Evolutionary conservation across 2,113 vertebrate genomes (phyloP).

Genomic region (Xiphophorus maculatus): DNA sequence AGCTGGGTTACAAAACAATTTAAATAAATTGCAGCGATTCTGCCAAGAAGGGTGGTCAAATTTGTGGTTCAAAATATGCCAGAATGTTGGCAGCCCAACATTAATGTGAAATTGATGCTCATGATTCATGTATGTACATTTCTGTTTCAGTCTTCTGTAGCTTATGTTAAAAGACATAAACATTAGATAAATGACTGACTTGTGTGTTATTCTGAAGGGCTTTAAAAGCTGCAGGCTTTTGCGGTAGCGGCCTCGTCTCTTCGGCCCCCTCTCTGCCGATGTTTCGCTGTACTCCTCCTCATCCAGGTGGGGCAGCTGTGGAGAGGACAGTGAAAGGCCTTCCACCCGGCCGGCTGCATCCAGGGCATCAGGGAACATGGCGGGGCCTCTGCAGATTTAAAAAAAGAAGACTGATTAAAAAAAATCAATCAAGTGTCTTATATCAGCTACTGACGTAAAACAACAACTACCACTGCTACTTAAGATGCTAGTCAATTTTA

Average conservation of each 20-base stretch:
- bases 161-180: constrained; percentile 10
- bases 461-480: not conserved
- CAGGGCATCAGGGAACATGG: constrained; percentile 77
- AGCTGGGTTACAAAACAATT: too few species aligned
- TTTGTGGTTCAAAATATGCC: too few species aligned
- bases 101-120: not conserved
- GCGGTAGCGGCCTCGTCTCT: constrained; percentile 76
- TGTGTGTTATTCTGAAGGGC: constrained; percentile 83
- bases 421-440: too few species aligned
- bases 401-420: not conserved
- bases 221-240: constrained; percentile 83
- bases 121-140: not conserved
- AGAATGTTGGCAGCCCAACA: not conserved
- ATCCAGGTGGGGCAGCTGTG: constrained; percentile 60
- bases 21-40: too few species aligned
- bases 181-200: constrained; percentile 68
- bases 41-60: too few species aligned
- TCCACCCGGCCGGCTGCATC: constrained; percentile 75
- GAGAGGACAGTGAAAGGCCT: constrained; percentile 75
- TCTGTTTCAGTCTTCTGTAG: not conserved
- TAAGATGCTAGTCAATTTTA: too few species aligned
- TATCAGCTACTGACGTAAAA: not conserved
- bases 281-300: constrained; percentile 67
- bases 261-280: constrained; percentile 43
- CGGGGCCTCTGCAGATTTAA: constrained; percentile 39